These are phyloP conservation scores for Glossosoma conforme DNA, from an alignment of 1,140 invertebrate genomes.

Conservation along the genomic window DNA sequence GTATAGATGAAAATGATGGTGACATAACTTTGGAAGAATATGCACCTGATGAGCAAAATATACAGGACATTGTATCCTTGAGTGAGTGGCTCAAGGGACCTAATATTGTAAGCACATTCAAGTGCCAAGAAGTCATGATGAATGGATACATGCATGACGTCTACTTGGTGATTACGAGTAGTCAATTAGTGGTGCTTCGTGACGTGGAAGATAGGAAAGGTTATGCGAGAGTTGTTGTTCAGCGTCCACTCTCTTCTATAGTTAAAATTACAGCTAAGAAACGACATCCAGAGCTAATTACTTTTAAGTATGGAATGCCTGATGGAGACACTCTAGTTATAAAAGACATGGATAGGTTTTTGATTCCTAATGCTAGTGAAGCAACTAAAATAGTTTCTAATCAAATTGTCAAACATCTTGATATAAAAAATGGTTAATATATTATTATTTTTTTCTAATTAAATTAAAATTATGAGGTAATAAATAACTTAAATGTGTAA, in stretches of 20 bases:
- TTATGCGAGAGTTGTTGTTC: constrained; percentile 77
- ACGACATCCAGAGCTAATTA: constrained; percentile 88
- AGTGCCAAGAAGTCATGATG: constrained; percentile 86
- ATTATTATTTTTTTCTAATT: too few relatives aligned
- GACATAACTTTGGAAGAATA: constrained; percentile 39
- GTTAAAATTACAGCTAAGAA: constrained; percentile 96
- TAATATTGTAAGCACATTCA: constrained; percentile 79
- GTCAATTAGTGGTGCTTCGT: constrained; percentile 81
- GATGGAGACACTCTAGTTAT: constrained; percentile 69
- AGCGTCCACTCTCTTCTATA: constrained; percentile 80
- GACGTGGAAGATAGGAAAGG: constrained; percentile 71
- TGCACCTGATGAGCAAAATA: constrained; percentile 36
- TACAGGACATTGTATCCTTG: constrained; percentile 43
- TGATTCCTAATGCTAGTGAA: constrained; percentile 87
- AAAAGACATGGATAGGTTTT: constrained; percentile 83
- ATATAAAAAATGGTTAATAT: constrained; percentile 5
- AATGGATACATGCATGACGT: constrained; percentile 84
- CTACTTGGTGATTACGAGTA: constrained; percentile 82
- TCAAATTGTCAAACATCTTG: constrained; percentile 49
- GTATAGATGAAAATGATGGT: constrained; percentile 86
- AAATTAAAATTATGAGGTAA: too few relatives aligned
- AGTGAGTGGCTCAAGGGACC: constrained; percentile 74
- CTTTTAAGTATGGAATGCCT: constrained; percentile 86
- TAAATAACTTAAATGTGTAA: too few relatives aligned
- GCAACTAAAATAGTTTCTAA: constrained; percentile 73